Evolutionary conservation across 2,113 vertebrate species (phyloP).

Genomic region (Aspidoscelis tigris): DNA sequence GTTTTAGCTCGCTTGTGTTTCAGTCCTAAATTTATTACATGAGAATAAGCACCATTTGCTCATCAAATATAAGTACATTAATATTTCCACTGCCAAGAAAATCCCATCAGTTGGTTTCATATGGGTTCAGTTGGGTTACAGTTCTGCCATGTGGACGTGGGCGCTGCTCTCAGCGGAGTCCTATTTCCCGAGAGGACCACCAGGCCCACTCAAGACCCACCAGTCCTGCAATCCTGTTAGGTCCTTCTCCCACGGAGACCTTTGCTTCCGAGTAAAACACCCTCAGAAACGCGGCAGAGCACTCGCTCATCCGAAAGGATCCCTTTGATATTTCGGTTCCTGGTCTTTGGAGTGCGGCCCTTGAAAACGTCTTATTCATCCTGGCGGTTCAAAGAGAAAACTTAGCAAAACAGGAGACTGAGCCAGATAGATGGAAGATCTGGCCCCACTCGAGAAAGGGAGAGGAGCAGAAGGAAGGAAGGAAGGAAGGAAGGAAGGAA

Average conservation of each 20-base stretch:
- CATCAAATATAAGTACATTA: too few relatives aligned
- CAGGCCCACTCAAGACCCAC: not conserved
- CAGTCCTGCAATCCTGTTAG: not conserved
- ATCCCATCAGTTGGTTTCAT: not conserved
- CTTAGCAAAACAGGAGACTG: not conserved
- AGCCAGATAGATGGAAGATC: too few relatives aligned
- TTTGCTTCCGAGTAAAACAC: not conserved
- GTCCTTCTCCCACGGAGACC: not conserved
- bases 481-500: too few relatives aligned
- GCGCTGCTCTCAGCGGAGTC: not conserved
- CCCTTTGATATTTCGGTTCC: not conserved
- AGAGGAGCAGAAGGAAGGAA: not conserved
- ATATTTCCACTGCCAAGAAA: not conserved
- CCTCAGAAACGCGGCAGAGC: not conserved
- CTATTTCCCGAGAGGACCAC: not conserved
- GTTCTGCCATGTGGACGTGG: rapidly evolving
- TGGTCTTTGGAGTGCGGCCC: not conserved
- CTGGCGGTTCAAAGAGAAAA: not conserved
- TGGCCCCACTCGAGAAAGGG: not conserved
- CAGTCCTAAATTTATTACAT: not conserved
- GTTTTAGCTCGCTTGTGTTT: not conserved
- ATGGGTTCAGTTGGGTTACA: not conserved
- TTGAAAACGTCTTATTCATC: not conserved
- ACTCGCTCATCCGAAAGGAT: too few relatives aligned
- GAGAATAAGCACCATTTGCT: not conserved